These are phyloP conservation scores for Leucophenga montana DNA, from an alignment of 2,888 invertebrate genomes.

Conservation along the genomic window DNA sequence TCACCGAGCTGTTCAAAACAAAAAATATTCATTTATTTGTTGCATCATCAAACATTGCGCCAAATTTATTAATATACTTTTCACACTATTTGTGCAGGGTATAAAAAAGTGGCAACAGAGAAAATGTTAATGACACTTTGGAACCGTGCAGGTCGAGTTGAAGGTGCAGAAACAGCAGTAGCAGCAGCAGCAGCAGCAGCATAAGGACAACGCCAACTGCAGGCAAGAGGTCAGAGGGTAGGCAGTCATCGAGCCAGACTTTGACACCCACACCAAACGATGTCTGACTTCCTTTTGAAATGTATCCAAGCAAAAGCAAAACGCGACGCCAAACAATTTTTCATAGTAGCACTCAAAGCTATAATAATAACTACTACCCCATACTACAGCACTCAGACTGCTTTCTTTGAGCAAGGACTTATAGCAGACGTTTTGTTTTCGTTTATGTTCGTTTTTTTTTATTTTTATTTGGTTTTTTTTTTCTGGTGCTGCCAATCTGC, in stretches of 20 bases:
- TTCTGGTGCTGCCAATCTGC: not conserved
- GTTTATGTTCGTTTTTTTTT: not conserved
- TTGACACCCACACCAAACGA: no score
- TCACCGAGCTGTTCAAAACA: no score
- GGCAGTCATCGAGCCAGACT: not conserved
- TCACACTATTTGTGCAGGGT: not conserved
- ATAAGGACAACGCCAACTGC: slow-evolving; percentile 24
- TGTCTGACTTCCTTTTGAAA: slow-evolving; percentile 6
- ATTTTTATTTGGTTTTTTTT: not conserved
- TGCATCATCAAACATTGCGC: no score
- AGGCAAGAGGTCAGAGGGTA: slow-evolving; percentile 18
- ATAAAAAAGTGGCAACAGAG: slow-evolving; percentile 39
- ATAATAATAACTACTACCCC: no score
- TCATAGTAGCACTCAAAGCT: no score
- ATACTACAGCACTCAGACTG: no score
- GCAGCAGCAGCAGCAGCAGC: slow-evolving; percentile 6
- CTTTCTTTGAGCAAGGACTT: no score
- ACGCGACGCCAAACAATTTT: no score
- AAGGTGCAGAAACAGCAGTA: slow-evolving; percentile 22
- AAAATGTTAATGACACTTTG: slow-evolving; percentile 65
- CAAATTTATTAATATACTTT: no score
- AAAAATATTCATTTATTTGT: no score
- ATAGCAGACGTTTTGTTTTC: not conserved
- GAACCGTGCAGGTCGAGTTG: slow-evolving; percentile 25
- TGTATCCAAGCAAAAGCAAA: slow-evolving; percentile 1